These are phyloP conservation scores for Lophius americanus DNA, from an alignment of 2,797 vertebrate genomes.

Conservation along the genomic window DNA sequence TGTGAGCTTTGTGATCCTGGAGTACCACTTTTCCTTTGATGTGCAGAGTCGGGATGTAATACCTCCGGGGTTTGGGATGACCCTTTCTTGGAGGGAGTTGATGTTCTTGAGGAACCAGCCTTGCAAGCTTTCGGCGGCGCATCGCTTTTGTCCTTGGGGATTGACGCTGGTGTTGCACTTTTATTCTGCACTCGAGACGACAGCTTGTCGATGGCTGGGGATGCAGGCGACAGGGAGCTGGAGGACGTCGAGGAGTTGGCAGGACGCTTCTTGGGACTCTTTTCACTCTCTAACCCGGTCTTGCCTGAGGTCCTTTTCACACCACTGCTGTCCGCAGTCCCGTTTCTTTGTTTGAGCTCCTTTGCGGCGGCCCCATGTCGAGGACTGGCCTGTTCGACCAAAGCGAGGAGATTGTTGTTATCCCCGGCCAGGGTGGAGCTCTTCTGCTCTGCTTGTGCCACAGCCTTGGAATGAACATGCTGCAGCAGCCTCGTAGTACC, in stretches of 20 bases:
- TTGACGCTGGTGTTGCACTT: conserved; percentile 74
- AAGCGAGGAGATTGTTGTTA: conserved; percentile 88
- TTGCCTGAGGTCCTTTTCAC: conserved; percentile 82
- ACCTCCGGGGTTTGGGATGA: conserved; percentile 65
- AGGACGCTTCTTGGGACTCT: conserved; percentile 85
- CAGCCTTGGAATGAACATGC: conserved; percentile 80
- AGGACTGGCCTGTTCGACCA: conserved; percentile 84
- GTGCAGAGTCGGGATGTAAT: conserved; percentile 54
- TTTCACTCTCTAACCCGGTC: conserved; percentile 80
- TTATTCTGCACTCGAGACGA: conserved; percentile 66
- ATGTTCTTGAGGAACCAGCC: conserved; percentile 78
- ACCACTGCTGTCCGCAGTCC: conserved; percentile 63
- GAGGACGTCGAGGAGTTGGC: conserved; percentile 84
- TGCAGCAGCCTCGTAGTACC: conserved; percentile 79
- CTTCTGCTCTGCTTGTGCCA: conserved; percentile 78
- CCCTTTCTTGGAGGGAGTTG: conserved; percentile 85
- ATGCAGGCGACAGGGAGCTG: conserved; percentile 82
- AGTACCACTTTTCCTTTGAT: conserved; percentile 62
- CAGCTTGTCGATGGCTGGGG: conserved; percentile 78
- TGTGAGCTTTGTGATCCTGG: conserved; percentile 61
- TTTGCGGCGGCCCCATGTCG: conserved; percentile 84
- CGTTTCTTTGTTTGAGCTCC: conserved; percentile 83
- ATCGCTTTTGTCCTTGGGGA: conserved; percentile 85
- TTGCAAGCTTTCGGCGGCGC: conserved; percentile 80
- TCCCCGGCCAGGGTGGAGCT: conserved; percentile 82